Evolutionary conservation across 2,888 invertebrate species (phyloP), one percentile per base, ranked within the genome.

Genomic region (Xestoiulus laeticollis): DNA sequence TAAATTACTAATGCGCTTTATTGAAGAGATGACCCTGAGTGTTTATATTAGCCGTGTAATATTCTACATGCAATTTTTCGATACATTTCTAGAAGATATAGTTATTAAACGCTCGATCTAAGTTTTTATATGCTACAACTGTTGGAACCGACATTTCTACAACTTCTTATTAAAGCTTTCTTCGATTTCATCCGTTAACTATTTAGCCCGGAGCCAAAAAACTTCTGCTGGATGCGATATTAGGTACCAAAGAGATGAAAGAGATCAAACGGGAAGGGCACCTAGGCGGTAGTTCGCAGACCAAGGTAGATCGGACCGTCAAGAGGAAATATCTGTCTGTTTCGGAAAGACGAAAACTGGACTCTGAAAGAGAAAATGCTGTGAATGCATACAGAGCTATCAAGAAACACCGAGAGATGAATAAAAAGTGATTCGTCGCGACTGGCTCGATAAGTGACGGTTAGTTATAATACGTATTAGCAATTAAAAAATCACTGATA

Each of bases 161-260:
- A n/a, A 38, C 6, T 38, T 2, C 4, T 38, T 38, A 6, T 38
- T 38, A 38, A 38, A 38, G 33, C 12, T 4, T n/a, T 59, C 3
- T 59, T 59, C 19, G 3, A n/a, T 59, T 59, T 1, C 3, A 3
- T n/a, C n/a, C 19, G n/a, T 59, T n/a, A 85, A 85, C 43, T 85
- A 16, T 85, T 48, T 22, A 85, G 86, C 86, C 86, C n/a, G 86
- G 86, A 22, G 43, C 38, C 1, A 85, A 85, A 48, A 12, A 85
- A 5, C 86, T 85, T 14, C 22, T 85, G 6, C 86, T 85, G 19
- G 44, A 44, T 30, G 22, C 33, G 14, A 33, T 85, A n/a, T 43
- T 85, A 22, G 43, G 38, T 8, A 19, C 84, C n/a, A 84, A 84
- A 32, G 84, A 84, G 38, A 26, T 84, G 32, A 84, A 84, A 19